phyloP scores from a whole-genome alignment of 2,888 invertebrate genomes.

The Xanthia icteritia region DNA sequence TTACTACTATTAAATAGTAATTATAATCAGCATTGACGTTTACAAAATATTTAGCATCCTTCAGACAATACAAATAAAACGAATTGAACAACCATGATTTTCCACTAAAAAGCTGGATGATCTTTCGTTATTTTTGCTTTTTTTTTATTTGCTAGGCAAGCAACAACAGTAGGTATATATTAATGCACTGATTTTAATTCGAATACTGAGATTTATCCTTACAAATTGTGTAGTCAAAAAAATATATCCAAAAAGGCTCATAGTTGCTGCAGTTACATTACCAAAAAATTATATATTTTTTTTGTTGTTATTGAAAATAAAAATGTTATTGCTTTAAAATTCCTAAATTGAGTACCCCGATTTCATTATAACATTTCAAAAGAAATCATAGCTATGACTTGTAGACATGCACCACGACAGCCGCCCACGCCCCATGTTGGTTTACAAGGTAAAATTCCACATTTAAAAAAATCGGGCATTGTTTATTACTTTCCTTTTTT shows the following conservation, averaged over 20 bases:
- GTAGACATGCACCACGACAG: background rate
- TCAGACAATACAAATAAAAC: background rate
- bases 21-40: background rate
- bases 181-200: background rate
- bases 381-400: background rate
- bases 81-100: background rate
- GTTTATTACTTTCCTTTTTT: too few species aligned
- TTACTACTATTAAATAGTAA: background rate
- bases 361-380: background rate
- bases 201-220: background rate
- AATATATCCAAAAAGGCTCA: background rate
- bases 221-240: background rate
- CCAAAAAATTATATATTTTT: too few species aligned
- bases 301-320: background rate
- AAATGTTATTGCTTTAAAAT: background rate
- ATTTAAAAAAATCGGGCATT: too few species aligned
- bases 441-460: background rate
- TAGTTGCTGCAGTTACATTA: background rate
- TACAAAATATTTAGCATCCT: too few species aligned
- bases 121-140: background rate
- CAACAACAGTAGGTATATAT: background rate
- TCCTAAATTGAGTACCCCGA: background rate
- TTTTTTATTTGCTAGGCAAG: too few species aligned
- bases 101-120: background rate
- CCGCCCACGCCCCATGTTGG: background rate